Percentiles rank a stretch among this genome's conserved stretches.
phyloP scores from a whole-genome alignment of 2,888 invertebrate genomes.

The Lasioglossum pauxillum region DNA sequence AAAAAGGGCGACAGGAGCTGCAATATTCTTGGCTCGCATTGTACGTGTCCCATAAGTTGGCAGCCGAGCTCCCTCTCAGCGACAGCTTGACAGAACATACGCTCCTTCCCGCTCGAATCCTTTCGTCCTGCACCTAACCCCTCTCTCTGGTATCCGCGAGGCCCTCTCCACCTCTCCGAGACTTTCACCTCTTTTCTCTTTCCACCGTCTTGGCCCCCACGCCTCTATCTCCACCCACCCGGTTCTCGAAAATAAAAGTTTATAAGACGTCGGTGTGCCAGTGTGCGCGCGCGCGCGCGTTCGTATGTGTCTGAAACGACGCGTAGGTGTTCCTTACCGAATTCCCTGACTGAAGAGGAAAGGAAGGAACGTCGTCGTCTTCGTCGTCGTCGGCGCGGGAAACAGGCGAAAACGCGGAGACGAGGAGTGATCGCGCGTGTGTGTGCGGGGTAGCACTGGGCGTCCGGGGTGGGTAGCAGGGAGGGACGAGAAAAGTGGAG shows the following conservation, averaged over 20 bases:
- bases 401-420: slow-evolving; percentile 32
- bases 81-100: slow-evolving; percentile 84
- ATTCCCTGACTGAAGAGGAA: slow-evolving; percentile 41
- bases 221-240: slow-evolving; percentile 25
- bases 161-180: neutral
- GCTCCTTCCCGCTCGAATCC: slow-evolving; percentile 75
- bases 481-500: slow-evolving; percentile 72
- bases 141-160: neutral
- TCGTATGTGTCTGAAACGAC: neutral
- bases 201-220: neutral
- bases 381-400: slow-evolving; percentile 22
- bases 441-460: neutral
- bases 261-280: slow-evolving; percentile 75
- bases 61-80: slow-evolving; percentile 81
- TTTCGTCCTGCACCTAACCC: slow-evolving; percentile 64
- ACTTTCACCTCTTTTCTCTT: slow-evolving; percentile 39
- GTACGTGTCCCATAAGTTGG: slow-evolving; percentile 83
- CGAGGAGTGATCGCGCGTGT: slow-evolving; percentile 35
- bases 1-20: slow-evolving; percentile 72
- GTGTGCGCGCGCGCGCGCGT: slow-evolving; percentile 59
- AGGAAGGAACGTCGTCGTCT: slow-evolving; percentile 42
- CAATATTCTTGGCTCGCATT: slow-evolving; percentile 82
- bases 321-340: slow-evolving; percentile 18
- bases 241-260: slow-evolving; percentile 79
- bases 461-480: slow-evolving; percentile 10